phyloP scores from a whole-genome alignment of 2,113 vertebrate species.

The Ceyx melanurus region DNA sequence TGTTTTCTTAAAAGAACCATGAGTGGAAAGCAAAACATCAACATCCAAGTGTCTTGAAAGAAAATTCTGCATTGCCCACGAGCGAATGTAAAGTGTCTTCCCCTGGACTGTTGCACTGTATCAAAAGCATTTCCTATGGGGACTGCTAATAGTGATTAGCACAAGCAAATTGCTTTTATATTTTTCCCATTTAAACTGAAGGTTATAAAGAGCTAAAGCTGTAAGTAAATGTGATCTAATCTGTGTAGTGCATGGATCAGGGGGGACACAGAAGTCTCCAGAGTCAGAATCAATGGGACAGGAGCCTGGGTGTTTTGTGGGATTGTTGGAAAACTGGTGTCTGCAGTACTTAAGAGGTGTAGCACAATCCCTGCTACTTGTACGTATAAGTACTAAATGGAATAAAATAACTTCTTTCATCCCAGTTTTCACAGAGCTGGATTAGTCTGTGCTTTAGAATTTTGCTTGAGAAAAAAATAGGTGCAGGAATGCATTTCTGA shows the following conservation, averaged over 20 bases:
- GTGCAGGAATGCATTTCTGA: not conserved
- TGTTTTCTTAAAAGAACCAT: conserved; percentile 8
- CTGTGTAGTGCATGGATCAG: not conserved
- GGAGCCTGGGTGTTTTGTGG: not conserved
- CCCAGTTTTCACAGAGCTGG: not conserved
- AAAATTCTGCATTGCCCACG: not conserved
- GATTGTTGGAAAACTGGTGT: not conserved
- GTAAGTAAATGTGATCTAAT: not conserved
- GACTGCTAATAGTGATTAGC: not conserved
- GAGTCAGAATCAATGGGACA: too few relatives aligned
- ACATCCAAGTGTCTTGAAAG: not conserved
- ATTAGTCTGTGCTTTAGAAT: not conserved
- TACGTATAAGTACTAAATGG: not conserved
- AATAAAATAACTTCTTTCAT: not conserved
- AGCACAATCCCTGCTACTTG: not conserved
- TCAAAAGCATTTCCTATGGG: not conserved
- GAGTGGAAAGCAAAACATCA: not conserved
- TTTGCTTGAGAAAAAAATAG: not conserved
- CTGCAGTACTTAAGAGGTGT: not conserved
- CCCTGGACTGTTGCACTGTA: not conserved
- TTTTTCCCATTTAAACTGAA: not conserved
- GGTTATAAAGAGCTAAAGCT: not conserved
- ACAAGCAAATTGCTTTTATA: not conserved
- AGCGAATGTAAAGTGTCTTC: not conserved
- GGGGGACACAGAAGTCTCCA: not conserved